Percentiles rank a stretch among this genome's conserved stretches.
Conservation (phyloP, 2,888 invertebrate genomes). For the Apoderus coryli region DNA sequence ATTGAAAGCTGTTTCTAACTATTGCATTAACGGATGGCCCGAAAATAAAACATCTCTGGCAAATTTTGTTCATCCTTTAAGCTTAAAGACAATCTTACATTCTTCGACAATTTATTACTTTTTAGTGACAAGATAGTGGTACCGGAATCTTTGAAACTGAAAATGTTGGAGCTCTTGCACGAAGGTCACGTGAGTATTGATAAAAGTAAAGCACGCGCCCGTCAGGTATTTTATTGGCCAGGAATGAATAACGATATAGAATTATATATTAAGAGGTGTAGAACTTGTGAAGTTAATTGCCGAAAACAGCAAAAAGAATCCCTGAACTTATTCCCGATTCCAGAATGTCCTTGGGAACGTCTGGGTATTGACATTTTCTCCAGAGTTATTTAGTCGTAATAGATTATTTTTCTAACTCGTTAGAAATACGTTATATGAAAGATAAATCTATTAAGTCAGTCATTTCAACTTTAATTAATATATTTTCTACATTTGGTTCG, state of each 20-base stretch:
- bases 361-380: constrained; percentile 13
- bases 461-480: constrained; percentile 7
- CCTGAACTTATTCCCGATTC: constrained; percentile 6
- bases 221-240: constrained; percentile 19
- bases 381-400: constrained; percentile 12
- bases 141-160: constrained; percentile 9
- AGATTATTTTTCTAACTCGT: constrained; percentile 13
- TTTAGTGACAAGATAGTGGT: constrained; percentile 10
- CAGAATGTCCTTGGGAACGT: constrained; percentile 11
- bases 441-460: constrained; percentile 10
- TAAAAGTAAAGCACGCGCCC: constrained; percentile 17
- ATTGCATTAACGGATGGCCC: constrained; percentile 13
- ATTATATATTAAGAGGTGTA: constrained; percentile 4
- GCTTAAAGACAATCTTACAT: constrained; percentile 12
- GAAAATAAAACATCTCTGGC: constrained; percentile 11
- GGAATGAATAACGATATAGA: constrained; percentile 7
- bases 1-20: constrained; percentile 12
- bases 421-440: constrained; percentile 11
- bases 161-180: constrained; percentile 16
- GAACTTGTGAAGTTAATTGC: constrained; percentile 7
- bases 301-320: constrained; percentile 11
- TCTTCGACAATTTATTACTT: constrained; percentile 10
- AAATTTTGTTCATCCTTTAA: constrained; percentile 11
- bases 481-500: constrained; percentile 11
- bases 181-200: constrained; percentile 18